Base-by-base conservation (phyloP, 2,113 vertebrate genomes). In the Cheilinus undulatus region DNA sequence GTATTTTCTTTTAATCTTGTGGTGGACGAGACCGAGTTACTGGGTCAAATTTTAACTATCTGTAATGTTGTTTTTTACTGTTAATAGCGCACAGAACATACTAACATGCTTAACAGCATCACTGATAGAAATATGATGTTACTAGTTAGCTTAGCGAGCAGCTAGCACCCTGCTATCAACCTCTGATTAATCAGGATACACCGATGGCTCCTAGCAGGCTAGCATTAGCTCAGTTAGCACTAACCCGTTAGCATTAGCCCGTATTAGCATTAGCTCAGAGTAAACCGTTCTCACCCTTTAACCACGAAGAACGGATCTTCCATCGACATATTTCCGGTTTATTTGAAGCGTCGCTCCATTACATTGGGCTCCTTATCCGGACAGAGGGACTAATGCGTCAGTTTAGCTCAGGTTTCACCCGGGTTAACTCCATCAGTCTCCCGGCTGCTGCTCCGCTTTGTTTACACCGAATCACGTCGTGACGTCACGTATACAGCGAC, bases 271-370 rank as follows among this genome's bases (percentile, higher is more conserved):
- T 43, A 48, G 40, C 40, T 32, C 19, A 3, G 28, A 3, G 11
- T 13, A 4, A 61, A 61, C 23, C 20, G 13, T 64, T 75, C 95
- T 96, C 85, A 99, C 97, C 97, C 97, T 91, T 98, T 99, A 73
- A 99, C 97, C 82, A 99, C 97, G 92, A 99, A 99, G 91, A 99
- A 99, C 85, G 97, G 97, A 78, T 99, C 97, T 93, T 98, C 97
- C 97, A 99, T 98, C 45, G 97, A 98, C 97, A 97, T 98, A 77
- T 68, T 67, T 57, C 53, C 0, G 43, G 27, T 63, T 91, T 67
- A 90, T 45, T 85, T 60, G 10, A 13, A 27, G 22, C 22, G 24
- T 8, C 13, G 15, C 56, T 67, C 71, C 87, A 89, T 86, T 28
- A 28, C 56, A 20, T 14, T 40, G 17, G 1, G 28, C 10, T 27